phyloP scores from a whole-genome alignment of 2,888 invertebrate genomes.

The Polydrusus tereticollis region DNA sequence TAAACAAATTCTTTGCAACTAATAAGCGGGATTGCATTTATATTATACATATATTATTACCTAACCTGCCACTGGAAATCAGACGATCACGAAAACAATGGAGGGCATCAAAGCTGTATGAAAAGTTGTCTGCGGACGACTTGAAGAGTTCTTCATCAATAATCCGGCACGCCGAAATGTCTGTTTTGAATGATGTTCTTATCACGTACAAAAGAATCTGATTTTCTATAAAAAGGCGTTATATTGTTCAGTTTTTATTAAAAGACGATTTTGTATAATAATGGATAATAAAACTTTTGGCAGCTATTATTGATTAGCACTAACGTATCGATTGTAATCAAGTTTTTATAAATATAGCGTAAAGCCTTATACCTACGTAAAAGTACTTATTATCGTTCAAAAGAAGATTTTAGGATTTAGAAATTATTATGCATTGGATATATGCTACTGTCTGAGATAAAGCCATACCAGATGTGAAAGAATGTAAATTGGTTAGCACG shows the following conservation, averaged over 20 bases:
- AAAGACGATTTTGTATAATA: background rate
- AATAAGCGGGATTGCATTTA: background rate
- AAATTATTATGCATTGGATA: no score
- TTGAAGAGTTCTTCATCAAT: slow-evolving; percentile 14
- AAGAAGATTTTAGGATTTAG: no score
- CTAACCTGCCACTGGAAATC: background rate
- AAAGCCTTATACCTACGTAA: no score
- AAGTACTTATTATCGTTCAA: no score
- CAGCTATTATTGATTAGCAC: background rate
- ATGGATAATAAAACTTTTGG: background rate
- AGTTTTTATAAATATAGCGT: background rate
- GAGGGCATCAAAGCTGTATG: background rate
- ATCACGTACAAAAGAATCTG: slow-evolving; percentile 6
- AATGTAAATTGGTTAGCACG: no score
- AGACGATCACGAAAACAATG: background rate
- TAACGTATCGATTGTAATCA: background rate
- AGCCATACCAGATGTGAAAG: no score
- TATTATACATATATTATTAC: background rate
- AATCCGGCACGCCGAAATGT: slow-evolving; percentile 6
- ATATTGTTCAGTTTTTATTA: slow-evolving; percentile 4
- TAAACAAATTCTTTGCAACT: background rate
- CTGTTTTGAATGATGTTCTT: slow-evolving; percentile 14
- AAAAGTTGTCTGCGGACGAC: slow-evolving; percentile 8
- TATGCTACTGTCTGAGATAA: no score
- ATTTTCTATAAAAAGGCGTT: background rate